Evolutionary conservation across 2,113 vertebrate species (phyloP).

Genomic region (Murina feae): DNA sequence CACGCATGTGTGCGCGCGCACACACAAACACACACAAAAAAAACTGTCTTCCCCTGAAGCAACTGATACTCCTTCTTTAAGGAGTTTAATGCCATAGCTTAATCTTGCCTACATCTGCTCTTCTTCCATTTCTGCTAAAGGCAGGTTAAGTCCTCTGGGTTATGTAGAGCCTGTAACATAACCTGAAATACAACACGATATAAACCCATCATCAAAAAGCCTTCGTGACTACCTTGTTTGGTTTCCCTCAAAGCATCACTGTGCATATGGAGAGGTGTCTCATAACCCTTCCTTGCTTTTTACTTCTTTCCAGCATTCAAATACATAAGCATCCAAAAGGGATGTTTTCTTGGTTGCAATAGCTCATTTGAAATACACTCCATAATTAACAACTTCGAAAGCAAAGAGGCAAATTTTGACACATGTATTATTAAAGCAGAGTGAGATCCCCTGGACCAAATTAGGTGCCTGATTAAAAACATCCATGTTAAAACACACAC

Average conservation of each 20-base stretch:
- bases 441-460: constrained; percentile 77
- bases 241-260: constrained; percentile 22
- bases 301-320: constrained; percentile 40
- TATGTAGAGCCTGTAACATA: not conserved
- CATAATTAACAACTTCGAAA: constrained; percentile 78
- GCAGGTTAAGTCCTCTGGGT: constrained; percentile 4
- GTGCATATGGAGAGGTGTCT: constrained; percentile 59
- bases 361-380: constrained; percentile 74
- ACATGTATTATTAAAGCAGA: constrained; percentile 80
- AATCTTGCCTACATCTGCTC: not conserved
- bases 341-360: constrained; percentile 56
- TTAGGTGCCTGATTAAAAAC: constrained; percentile 78
- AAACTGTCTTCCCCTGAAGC: not conserved
- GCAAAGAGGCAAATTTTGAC: constrained; percentile 77
- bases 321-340: constrained; percentile 48
- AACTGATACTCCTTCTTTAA: constrained; percentile 5
- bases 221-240: not conserved
- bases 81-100: not conserved
- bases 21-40: too few relatives aligned
- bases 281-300: constrained; percentile 8
- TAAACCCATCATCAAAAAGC: not conserved
- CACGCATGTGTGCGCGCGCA: rapidly evolving
- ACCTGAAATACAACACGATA: not conserved
- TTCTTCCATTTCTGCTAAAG: constrained; percentile 17
- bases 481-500: constrained; percentile 71